These are phyloP conservation scores for Drosophila nigricruria DNA, from an alignment of 2,888 invertebrate genomes.

Conservation along the genomic window DNA sequence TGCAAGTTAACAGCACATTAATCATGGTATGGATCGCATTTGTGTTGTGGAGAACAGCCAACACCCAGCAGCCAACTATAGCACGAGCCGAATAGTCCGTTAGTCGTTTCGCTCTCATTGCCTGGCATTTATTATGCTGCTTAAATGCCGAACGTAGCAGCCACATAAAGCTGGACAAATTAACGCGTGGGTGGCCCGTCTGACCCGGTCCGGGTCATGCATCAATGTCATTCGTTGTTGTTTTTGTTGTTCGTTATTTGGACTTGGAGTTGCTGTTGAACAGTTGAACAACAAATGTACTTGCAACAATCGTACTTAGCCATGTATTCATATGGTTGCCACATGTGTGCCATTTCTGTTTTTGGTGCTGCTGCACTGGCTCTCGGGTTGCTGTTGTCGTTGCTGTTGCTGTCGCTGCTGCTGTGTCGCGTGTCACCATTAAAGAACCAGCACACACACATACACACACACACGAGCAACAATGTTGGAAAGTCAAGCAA, in stretches of 20 bases:
- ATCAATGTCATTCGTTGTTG: slow-evolving; percentile 65
- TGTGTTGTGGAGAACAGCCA: slow-evolving; percentile 15
- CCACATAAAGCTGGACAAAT: slow-evolving; percentile 71
- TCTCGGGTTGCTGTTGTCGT: slow-evolving; percentile 29
- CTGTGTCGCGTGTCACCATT: slow-evolving; percentile 72
- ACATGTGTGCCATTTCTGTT: slow-evolving; percentile 49
- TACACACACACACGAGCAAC: slow-evolving; percentile 43
- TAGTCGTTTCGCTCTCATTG: slow-evolving; percentile 47
- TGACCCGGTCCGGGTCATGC: slow-evolving; percentile 54
- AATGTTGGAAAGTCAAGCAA: slow-evolving; percentile 71
- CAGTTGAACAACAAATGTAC: slow-evolving; percentile 47
- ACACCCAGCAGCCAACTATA: slow-evolving; percentile 25
- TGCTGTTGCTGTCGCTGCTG: slow-evolving; percentile 43
- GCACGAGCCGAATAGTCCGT: slow-evolving; percentile 24
- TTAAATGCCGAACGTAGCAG: slow-evolving; percentile 53
- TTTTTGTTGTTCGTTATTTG: slow-evolving; percentile 19
- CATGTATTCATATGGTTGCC: slow-evolving; percentile 58
- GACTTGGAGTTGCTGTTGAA: slow-evolving; percentile 9
- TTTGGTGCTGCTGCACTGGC: slow-evolving; percentile 6
- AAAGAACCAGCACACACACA: slow-evolving; percentile 36
- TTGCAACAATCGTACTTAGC: slow-evolving; percentile 36
- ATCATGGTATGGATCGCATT: slow-evolving; percentile 66
- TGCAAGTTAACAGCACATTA: slow-evolving; percentile 68
- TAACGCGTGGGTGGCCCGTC: slow-evolving; percentile 62
- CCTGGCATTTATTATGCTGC: slow-evolving; percentile 74